A percentile compares a stretch with the other conserved stretches of the same genome.
These are phyloP conservation scores for Intellagama lesueurii DNA, from an alignment of 2,797 vertebrate species.

Conservation along the genomic window DNA sequence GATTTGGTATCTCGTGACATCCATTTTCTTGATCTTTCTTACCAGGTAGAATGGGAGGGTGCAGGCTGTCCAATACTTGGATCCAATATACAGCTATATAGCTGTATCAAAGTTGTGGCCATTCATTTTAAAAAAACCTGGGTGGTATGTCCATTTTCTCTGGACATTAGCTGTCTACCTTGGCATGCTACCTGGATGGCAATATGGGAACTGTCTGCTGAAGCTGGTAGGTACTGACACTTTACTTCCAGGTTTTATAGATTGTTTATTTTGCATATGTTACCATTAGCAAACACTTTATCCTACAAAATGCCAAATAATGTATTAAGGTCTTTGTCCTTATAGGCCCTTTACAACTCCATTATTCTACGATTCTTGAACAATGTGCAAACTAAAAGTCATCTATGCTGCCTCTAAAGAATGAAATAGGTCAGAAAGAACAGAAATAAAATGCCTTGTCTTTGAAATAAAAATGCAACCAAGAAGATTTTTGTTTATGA, in stretches of 20 bases:
- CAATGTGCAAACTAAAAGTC: conserved; percentile 61
- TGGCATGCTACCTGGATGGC: neutral
- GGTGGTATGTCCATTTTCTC: too few species aligned
- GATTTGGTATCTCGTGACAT: too few species aligned
- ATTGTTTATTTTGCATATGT: conserved; percentile 65
- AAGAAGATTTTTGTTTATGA: conserved; percentile 59
- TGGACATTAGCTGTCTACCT: too few species aligned
- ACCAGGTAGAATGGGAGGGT: too few species aligned
- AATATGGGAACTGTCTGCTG: neutral
- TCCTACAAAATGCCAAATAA: conserved; percentile 66
- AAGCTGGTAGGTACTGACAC: conserved; percentile 6
- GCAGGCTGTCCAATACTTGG: too few species aligned
- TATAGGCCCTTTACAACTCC: too few species aligned
- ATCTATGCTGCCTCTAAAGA: conserved; percentile 60
- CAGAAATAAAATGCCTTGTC: conserved; percentile 64
- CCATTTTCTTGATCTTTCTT: too few species aligned
- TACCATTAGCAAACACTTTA: conserved; percentile 66
- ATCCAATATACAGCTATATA: too few species aligned
- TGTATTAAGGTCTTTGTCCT: conserved; percentile 55
- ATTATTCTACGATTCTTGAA: conserved; percentile 3
- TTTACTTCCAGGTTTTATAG: conserved; percentile 55
- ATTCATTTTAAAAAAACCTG: too few species aligned
- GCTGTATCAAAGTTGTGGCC: too few species aligned
- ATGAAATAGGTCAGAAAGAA: conserved; percentile 65
- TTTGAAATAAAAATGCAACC: conserved; percentile 68